Evolutionary conservation across 2,797 vertebrate genomes (phyloP).

Genomic region (Lemur catta): DNA sequence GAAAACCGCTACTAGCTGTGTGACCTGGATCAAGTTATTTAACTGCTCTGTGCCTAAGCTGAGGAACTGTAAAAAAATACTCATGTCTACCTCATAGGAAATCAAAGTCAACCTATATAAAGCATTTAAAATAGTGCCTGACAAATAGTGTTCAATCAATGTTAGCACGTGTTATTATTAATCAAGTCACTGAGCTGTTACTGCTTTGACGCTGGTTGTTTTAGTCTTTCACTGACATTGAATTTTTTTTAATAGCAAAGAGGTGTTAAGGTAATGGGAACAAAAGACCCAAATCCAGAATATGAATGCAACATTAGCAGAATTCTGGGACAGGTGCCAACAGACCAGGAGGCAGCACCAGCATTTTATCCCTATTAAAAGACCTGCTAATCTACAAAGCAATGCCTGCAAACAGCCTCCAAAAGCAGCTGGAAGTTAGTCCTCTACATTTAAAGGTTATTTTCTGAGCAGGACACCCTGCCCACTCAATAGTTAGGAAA

Average conservation of each 20-base stretch:
- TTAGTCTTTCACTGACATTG: neutral
- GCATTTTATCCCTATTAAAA: neutral
- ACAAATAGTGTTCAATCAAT: neutral
- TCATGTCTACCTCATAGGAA: neutral
- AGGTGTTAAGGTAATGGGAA: slow-evolving; percentile 11
- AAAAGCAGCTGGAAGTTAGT: neutral
- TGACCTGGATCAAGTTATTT: neutral
- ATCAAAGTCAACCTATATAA: neutral
- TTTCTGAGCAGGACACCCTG: neutral
- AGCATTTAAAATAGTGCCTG: neutral
- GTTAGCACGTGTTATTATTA: neutral
- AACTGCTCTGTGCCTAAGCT: neutral
- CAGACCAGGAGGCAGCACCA: neutral
- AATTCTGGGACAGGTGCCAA: neutral
- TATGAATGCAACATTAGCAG: neutral
- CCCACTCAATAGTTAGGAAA: neutral
- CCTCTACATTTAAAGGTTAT: neutral
- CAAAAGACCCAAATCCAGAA: slow-evolving; percentile 21
- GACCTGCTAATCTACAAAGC: neutral
- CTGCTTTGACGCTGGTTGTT: neutral
- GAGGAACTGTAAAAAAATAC: neutral
- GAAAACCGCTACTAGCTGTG: neutral
- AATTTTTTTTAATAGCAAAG: slow-evolving; percentile 49
- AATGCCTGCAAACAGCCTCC: neutral
- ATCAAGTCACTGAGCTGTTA: neutral